Evolutionary conservation across 2,888 invertebrate genomes (phyloP).

Genomic region (Orchesella flavescens): DNA sequence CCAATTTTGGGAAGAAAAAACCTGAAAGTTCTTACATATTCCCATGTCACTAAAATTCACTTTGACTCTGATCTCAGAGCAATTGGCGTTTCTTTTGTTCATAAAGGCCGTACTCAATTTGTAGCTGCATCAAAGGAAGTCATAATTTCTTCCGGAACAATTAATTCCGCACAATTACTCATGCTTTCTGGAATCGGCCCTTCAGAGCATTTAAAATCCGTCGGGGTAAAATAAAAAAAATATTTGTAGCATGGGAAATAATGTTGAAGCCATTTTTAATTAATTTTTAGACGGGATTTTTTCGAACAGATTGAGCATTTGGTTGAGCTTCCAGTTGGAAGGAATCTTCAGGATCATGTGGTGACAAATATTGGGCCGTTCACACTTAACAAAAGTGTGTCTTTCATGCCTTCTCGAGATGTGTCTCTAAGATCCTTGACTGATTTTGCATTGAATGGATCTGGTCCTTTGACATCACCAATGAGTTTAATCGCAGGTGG

Average conservation of each 20-base stretch:
- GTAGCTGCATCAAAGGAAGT: conserved; percentile 24
- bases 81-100: conserved; percentile 33
- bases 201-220: not conserved
- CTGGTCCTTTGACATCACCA: conserved; percentile 18
- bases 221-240: not conserved
- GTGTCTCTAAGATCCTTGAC: too few relatives aligned
- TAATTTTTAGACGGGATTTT: too few relatives aligned
- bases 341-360: too few relatives aligned
- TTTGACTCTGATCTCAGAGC: conserved; percentile 23
- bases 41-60: not conserved
- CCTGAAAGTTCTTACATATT: not conserved
- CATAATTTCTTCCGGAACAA: conserved; percentile 32
- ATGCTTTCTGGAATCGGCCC: conserved; percentile 34
- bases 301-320: too few relatives aligned
- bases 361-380: too few relatives aligned
- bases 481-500: conserved; percentile 3
- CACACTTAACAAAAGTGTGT: too few relatives aligned
- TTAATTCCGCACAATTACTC: conserved; percentile 27
- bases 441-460: not conserved
- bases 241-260: not conserved
- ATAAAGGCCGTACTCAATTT: conserved; percentile 4
- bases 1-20: not conserved
- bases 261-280: not conserved
- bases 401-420: too few relatives aligned
- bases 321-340: too few relatives aligned